Conservation (phyloP, 2,888 invertebrate species). For the Diploptera punctata region DNA sequence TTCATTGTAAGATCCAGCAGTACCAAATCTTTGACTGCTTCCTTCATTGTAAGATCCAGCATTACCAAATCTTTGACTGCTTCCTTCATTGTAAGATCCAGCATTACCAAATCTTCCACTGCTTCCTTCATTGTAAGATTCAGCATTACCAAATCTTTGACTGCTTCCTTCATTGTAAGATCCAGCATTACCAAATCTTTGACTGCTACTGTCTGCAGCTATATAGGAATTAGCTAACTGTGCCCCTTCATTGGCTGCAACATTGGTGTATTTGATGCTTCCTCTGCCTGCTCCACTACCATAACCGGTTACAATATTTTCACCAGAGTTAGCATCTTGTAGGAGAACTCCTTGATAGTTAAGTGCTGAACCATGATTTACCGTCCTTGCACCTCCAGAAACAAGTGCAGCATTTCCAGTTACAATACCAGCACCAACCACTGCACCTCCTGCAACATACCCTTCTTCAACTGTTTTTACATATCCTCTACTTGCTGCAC, state of each 20-base stretch:
- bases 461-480: background rate
- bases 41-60: conserved; percentile 49
- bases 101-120: conserved; percentile 6
- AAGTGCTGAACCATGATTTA: too few relatives aligned
- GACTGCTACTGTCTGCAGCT: background rate
- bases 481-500: conserved; percentile 28
- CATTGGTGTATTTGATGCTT: background rate
- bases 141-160: conserved; percentile 11
- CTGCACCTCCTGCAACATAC: background rate
- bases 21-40: conserved; percentile 30
- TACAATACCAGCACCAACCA: background rate
- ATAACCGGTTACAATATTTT: background rate
- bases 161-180: conserved; percentile 50
- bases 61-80: conserved; percentile 27
- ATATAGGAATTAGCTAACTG: conserved; percentile 13
- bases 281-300: background rate
- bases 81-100: conserved; percentile 49
- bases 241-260: background rate
- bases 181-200: conserved; percentile 12
- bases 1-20: conserved; percentile 48
- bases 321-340: background rate
- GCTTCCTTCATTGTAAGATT: conserved; percentile 50
- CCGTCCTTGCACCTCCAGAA: too few relatives aligned
- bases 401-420: conserved; percentile 3
- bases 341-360: background rate